Base-by-base conservation (phyloP, 2,888 invertebrate species). In the Ypsolopha scabrella region DNA sequence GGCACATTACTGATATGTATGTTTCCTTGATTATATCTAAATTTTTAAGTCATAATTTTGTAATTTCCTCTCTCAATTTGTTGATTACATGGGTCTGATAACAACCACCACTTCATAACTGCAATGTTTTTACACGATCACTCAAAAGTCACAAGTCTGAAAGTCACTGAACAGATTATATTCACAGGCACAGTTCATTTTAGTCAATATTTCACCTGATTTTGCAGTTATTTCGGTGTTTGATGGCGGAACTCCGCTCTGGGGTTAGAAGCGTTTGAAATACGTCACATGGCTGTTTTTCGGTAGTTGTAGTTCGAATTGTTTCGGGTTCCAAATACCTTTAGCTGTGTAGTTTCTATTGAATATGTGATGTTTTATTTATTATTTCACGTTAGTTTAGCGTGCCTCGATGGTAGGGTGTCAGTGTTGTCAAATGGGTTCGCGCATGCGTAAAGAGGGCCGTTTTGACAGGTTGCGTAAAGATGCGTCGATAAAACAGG, bases 1-100 rank as follows among this genome's bases (percentile, higher is more conserved):
- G 83, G 83, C 85, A 85, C 83, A 75, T 60, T 68, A 63, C 72
- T 83, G 83, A 85, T 85, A 85, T 85, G 83, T 83, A 80, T 81
- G 73, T 70, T 65, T 57, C 65, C 69, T 74, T 68, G 62, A 69
- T 72, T 68, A 62, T 60, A 56, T 61, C 64, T 70, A 67, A 56
- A 65, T 37, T 37, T 45, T n/a, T 45, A 45, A 45, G 45, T 45
- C 45, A 45, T 45, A 10, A 9, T 45, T 14, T 45, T 45, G 34
- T n/a, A 7, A 9, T 43, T 11, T 14, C 7, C 1, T 14, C 24
- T 8, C 14, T 43, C 24, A 1, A 51, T 51, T 51, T 54, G 41
- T 53, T 54, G 48, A 56, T 58, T 52, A 53, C 58, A 60, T 57
- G 48, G 24, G 24, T 43, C 24, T 13, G 7, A 43, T 9, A 11